Percentiles rank a stretch among this genome's conserved stretches.
phyloP scores from a whole-genome alignment of 2,797 vertebrate species.

The Ceyx erithaca region DNA sequence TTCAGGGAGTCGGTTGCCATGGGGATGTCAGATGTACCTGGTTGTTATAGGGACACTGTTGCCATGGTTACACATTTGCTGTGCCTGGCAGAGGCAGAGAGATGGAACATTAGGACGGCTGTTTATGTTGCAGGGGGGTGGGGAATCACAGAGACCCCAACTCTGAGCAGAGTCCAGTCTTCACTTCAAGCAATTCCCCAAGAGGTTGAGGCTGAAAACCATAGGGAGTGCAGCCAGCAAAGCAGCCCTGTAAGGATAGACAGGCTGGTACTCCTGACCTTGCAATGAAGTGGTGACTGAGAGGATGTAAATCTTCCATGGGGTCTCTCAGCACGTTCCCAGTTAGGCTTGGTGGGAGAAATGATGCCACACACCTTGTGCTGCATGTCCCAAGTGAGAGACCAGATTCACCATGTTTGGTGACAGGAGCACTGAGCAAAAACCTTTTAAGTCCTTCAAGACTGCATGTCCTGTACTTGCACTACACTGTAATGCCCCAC shows the following conservation, averaged over 20 bases:
- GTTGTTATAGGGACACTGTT: constrained; percentile 59
- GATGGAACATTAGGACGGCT: not conserved
- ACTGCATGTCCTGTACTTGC: not conserved
- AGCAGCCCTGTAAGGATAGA: not conserved
- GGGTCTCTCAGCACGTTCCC: not conserved
- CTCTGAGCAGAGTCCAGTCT: not conserved
- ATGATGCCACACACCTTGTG: accelerated
- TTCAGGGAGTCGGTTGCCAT: constrained; percentile 18
- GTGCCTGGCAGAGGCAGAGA: not conserved
- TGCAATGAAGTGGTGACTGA: not conserved
- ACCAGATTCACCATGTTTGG: not conserved
- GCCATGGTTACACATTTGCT: constrained; percentile 26
- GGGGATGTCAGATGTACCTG: constrained; percentile 64
- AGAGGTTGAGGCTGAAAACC: not conserved
- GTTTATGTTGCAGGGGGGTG: not conserved
- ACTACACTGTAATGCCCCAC: accelerated
- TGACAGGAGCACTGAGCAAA: not conserved
- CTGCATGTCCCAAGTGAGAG: not conserved
- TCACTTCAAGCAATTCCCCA: accelerated
- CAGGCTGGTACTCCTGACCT: not conserved
- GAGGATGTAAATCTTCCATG: accelerated
- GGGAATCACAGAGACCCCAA: not conserved
- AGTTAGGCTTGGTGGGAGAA: not conserved
- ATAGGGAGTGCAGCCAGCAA: accelerated
- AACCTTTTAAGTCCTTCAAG: not conserved